phyloP scores from a whole-genome alignment of 92 coral and sea anemone genomes.

The Phymanthus crucifer region DNA sequence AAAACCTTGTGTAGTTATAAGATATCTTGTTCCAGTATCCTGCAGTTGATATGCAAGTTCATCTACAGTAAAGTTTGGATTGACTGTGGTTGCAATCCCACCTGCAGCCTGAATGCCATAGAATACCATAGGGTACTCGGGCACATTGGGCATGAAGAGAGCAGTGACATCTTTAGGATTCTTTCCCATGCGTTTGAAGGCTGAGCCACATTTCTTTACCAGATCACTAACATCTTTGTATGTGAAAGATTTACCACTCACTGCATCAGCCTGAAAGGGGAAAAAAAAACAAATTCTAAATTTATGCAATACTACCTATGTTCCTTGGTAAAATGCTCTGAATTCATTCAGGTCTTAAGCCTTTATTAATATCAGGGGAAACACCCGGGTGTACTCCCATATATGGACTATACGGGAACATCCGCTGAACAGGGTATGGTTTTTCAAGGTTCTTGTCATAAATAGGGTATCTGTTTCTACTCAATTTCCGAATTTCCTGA shows the following conservation, averaged over 20 bases:
- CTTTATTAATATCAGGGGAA: too few species aligned
- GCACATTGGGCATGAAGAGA: slow-evolving; percentile 34
- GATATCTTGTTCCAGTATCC: slow-evolving; percentile 41
- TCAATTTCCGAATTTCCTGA: too few species aligned
- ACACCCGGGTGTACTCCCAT: too few species aligned
- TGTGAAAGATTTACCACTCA: slow-evolving; percentile 43
- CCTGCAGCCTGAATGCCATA: slow-evolving; percentile 48
- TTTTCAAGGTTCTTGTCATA: too few species aligned
- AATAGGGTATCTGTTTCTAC: too few species aligned
- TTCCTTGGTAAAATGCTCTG: too few species aligned
- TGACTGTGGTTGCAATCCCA: slow-evolving; percentile 33
- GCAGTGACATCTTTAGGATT: slow-evolving; percentile 49
- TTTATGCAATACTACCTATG: too few species aligned
- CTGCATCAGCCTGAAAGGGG: slow-evolving; percentile 31
- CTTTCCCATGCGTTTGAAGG: slow-evolving; percentile 39
- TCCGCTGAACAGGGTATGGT: too few species aligned
- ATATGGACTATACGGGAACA: too few species aligned
- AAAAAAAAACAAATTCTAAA: too few species aligned
- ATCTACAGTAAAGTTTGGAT: slow-evolving; percentile 29
- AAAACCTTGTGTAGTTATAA: slow-evolving; percentile 21
- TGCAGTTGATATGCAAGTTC: slow-evolving; percentile 49
- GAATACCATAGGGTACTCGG: slow-evolving; percentile 38
- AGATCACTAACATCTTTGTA: slow-evolving; percentile 36
- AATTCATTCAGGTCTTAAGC: too few species aligned
- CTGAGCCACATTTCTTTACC: slow-evolving; percentile 39